Evolutionary conservation across 2,888 invertebrate species (phyloP), one percentile per base, ranked within the genome.

Genomic region (Acanthococcus lagerstroemiae): DNA sequence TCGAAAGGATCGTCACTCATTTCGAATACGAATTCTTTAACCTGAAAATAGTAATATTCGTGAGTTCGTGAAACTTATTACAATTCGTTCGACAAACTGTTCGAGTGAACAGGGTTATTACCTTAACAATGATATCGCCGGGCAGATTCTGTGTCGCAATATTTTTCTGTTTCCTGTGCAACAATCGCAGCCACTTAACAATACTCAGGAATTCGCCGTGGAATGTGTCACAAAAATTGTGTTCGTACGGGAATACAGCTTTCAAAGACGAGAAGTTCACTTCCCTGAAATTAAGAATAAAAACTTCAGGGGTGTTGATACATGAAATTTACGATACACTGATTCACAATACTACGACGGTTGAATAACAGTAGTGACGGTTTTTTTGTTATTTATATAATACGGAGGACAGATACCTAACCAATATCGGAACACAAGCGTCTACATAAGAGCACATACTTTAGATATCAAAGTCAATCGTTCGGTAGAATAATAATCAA

Each of bases 1-100:
- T 99, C 99, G 74, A 99, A 97, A 0, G 96, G 96, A 82, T 99
- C 97, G 74, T 99, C 99, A 70, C 89, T 89, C 78, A 99, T 85
- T 79, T 96, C 95, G 71, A 99, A 84, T 1, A 88, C 76, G 73
- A 94, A 87, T 73, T 90, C 88, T 78, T 93, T 87, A 22, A 91
- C 84, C 87, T 89, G 73, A 55, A 77, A 76, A 21, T n/a, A n/a
- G n/a, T n/a, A n/a, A n/a, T 37, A 37, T 37, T 15, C 9, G 44
- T 37, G 9, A 9, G 9, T 15, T 37, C 44, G n/a, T n/a, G n/a
- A n/a, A n/a, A n/a, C n/a, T n/a, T n/a, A n/a, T n/a, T n/a, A n/a
- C n/a, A n/a, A n/a, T n/a, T n/a, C n/a, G n/a, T n/a, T n/a, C n/a
- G n/a, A n/a, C n/a, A n/a, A n/a, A n/a, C n/a, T n/a, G n/a, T n/a